Evolutionary conservation across 1,140 invertebrate species (phyloP), one percentile per base, ranked within the genome.

Genomic region (Leptopilina boulardi): DNA sequence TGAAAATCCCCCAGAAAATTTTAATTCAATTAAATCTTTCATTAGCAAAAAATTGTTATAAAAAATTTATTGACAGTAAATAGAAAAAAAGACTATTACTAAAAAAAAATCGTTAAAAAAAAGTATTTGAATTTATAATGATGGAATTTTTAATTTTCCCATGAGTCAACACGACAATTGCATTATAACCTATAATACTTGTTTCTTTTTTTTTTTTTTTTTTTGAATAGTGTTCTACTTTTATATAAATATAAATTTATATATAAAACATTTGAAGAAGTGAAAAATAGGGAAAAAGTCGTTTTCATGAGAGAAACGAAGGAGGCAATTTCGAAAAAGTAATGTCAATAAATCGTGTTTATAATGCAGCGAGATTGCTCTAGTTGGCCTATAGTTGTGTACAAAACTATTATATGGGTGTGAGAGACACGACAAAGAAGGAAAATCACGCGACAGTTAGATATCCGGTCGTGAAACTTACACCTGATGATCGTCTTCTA

Each of bases 321-420:
- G 34, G 9, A 77, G 73, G 74, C 77, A 18, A 11, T 34, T 70
- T 74, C 56, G 56, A 59, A 74, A 34, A 70, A n/a, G 72, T 75
- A 21, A 15, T 72, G 76, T 72, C 81, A 78, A 82, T 82, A 82
- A 80, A 79, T 82, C 79, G 81, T 74, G 59, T 71, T 77, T 80
- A 79, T 82, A 82, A 19, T 59, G 73, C 73, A 42, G 59, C 75
- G 70, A 77, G 73, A 72, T 38, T 76, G 81, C 79, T 82, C 81
- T 77, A 82, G 81, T 82, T 82, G 47, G 76, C 59, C 59, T 10
- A 13, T 19, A 18, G 19, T 30, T 26, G 21, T 26, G 9, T 59
- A 19, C 34, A 56, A 66, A 74, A 74, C 59, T 34, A 26, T 59
- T 74, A 66, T 74, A n/a, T n/a, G n/a, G n/a, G 73, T 34, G 38